Evolutionary conservation across 1,140 invertebrate genomes (phyloP).

Genomic region (Potamilus streckersoni): DNA sequence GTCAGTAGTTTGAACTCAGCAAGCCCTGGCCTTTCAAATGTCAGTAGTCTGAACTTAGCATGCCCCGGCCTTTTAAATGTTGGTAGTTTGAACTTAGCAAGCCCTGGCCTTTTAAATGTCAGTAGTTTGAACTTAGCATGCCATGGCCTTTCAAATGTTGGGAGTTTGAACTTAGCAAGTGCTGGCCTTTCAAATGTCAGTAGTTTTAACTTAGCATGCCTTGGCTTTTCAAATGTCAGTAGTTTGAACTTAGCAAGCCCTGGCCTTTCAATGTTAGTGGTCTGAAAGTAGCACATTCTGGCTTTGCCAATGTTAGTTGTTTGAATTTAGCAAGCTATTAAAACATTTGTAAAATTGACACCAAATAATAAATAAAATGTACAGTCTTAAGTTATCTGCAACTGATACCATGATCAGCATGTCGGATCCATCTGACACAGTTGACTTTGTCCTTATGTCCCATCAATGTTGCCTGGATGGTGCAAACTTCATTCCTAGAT

Average conservation of each 20-base stretch:
- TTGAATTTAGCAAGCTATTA: not conserved
- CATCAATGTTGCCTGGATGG: slow-evolving; percentile 66
- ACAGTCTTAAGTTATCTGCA: not conserved
- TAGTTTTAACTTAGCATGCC: too few relatives aligned
- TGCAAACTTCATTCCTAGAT: slow-evolving; percentile 16
- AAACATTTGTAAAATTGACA: not conserved
- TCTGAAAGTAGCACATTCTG: too few relatives aligned
- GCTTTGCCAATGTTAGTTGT: not conserved
- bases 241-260: too few relatives aligned
- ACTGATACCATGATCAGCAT: slow-evolving; percentile 13
- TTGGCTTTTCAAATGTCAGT: too few relatives aligned
- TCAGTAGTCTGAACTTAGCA: too few relatives aligned
- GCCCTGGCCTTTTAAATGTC: not conserved
- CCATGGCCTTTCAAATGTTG: too few relatives aligned
- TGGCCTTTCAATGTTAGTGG: not conserved
- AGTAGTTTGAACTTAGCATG: not conserved
- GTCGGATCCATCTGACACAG: slow-evolving; percentile 80
- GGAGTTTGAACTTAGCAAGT: too few relatives aligned
- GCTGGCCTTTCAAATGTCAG: too few relatives aligned
- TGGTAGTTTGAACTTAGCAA: too few relatives aligned
- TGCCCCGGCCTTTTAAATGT: too few relatives aligned
- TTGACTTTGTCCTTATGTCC: slow-evolving; percentile 79
- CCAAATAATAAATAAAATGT: slow-evolving; percentile 1
- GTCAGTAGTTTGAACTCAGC: too few relatives aligned
- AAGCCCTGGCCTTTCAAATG: too few relatives aligned